Percentiles rank a stretch among this genome's conserved stretches.
Conservation (phyloP, 2,113 vertebrate genomes). For the Neomonachus schauinslandi region DNA sequence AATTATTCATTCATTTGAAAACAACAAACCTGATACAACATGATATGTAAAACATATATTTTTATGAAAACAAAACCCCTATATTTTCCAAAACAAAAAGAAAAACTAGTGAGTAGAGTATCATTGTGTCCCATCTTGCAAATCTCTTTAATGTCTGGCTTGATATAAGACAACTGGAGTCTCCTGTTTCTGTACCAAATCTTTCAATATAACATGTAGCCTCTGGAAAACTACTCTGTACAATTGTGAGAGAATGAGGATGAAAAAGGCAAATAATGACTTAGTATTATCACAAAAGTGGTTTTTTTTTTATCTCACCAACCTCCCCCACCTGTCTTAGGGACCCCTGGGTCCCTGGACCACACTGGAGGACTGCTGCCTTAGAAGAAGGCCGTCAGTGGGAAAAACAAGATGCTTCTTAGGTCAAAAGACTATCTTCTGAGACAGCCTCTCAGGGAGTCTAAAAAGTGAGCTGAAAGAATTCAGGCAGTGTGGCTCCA, state of each 20-base stretch:
- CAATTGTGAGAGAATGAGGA: neutral
- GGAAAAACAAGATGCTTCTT: neutral
- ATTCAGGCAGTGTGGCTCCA: neutral
- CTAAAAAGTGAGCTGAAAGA: neutral
- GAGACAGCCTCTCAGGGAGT: neutral
- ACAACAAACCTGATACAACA: neutral
- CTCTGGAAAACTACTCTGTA: neutral
- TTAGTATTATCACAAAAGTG: neutral
- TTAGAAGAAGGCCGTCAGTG: neutral
- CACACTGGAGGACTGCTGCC: neutral
- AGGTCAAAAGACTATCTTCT: neutral
- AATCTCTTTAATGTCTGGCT: slow-evolving; percentile 26
- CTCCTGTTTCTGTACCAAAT: neutral
- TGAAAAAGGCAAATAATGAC: neutral
- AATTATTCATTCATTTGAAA: slow-evolving; percentile 36
- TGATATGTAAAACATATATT: neutral
- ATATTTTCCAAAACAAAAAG: neutral
- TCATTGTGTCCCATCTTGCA: neutral
- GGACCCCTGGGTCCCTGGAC: neutral
- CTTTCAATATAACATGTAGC: neutral
- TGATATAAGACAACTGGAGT: neutral
- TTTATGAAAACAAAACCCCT: neutral
- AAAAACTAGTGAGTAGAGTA: neutral
- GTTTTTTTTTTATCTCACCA: neutral
- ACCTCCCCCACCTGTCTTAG: neutral